phyloP scores from a whole-genome alignment of 2,797 vertebrate species.

The Jordanella pulchra region DNA sequence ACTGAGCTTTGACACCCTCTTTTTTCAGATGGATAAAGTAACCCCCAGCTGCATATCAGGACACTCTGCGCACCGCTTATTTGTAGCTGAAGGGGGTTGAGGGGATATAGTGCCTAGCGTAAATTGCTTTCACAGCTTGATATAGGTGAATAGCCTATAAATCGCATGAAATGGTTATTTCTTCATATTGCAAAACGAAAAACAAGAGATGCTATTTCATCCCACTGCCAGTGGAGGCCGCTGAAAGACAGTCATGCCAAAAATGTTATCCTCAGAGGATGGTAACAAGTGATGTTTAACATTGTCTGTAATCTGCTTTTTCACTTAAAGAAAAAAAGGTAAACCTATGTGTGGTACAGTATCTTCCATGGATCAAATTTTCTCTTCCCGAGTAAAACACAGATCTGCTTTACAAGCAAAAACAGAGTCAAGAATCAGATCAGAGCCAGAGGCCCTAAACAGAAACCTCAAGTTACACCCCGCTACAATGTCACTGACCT shows the following conservation, averaged over 20 bases:
- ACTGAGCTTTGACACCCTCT: slow-evolving; percentile 68
- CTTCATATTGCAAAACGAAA: slow-evolving; percentile 27
- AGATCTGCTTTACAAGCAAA: neutral
- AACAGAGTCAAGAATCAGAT: neutral
- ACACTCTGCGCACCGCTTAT: slow-evolving; percentile 76
- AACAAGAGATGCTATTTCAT: slow-evolving; percentile 44
- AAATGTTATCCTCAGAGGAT: neutral
- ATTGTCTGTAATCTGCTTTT: slow-evolving; percentile 1
- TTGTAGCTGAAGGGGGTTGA: slow-evolving; percentile 75
- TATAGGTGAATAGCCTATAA: slow-evolving; percentile 67
- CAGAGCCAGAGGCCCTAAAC: neutral
- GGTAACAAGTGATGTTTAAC: slow-evolving; percentile 19
- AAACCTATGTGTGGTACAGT: neutral
- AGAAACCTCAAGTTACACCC: neutral
- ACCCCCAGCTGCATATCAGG: slow-evolving; percentile 74
- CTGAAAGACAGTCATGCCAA: slow-evolving; percentile 57
- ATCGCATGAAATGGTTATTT: slow-evolving; percentile 52
- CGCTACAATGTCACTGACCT: neutral
- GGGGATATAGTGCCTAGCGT: slow-evolving; percentile 80
- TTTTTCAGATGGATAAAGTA: slow-evolving; percentile 76
- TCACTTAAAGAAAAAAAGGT: slow-evolving; percentile 3
- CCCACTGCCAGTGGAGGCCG: slow-evolving; percentile 73
- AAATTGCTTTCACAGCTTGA: slow-evolving; percentile 79
- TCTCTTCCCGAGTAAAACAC: neutral
- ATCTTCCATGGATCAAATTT: neutral